phyloP scores from a whole-genome alignment of 2,888 invertebrate genomes.

The Sinelater perroti region DNA sequence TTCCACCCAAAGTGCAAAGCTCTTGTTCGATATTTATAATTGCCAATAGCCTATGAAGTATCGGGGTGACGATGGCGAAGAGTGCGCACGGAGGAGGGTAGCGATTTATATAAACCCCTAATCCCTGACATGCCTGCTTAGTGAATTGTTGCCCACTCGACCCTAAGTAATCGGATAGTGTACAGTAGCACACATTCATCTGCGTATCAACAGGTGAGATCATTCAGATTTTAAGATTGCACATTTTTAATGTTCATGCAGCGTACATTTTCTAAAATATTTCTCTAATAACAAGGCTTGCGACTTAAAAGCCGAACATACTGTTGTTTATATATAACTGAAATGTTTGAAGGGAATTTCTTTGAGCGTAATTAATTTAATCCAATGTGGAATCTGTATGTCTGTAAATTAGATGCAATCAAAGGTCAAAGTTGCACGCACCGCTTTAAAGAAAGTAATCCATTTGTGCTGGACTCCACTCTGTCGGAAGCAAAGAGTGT shows the following conservation, averaged over 20 bases:
- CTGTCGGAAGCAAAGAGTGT: conserved; percentile 56
- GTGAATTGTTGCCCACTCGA: conserved; percentile 36
- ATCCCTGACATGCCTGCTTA: conserved; percentile 41
- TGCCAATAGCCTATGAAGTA: conserved; percentile 27
- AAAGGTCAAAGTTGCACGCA: conserved; percentile 4
- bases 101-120: conserved; percentile 40
- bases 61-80: conserved; percentile 26
- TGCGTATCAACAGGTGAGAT: conserved; percentile 30
- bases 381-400: too few relatives aligned
- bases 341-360: too few relatives aligned
- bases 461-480: conserved; percentile 29
- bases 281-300: too few relatives aligned
- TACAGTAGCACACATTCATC: conserved; percentile 10
- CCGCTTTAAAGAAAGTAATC: conserved; percentile 7
- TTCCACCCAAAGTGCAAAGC: conserved; percentile 35
- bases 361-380: too few relatives aligned
- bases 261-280: too few relatives aligned
- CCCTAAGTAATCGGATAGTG: conserved; percentile 23
- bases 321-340: too few relatives aligned
- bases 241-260: too few relatives aligned
- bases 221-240: too few relatives aligned
- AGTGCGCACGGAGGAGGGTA: conserved; percentile 36
- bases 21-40: conserved; percentile 44
- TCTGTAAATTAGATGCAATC: too few relatives aligned
- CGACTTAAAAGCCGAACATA: too few relatives aligned